Base-by-base conservation (phyloP, 2,888 invertebrate genomes). In the Gandaritis pyraliata region DNA sequence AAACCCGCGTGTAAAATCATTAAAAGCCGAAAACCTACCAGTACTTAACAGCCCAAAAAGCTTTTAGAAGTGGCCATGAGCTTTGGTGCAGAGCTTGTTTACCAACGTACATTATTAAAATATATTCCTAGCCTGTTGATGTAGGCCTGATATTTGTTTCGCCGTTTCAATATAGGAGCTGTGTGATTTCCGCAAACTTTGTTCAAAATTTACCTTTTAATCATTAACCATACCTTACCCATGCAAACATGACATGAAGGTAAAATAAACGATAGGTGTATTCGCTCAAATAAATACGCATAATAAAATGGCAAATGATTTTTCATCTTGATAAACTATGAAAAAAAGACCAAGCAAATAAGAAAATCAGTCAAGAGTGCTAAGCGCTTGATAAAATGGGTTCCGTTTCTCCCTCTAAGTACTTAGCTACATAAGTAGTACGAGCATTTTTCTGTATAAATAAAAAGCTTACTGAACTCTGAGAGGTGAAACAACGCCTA, bases 91-190 rank as follows among this genome's bases (percentile, higher is more conserved):
- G 43, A 56, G 51, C 52, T 61, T 52, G 52, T 61, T 57, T 52
- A 16, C 10, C 1, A 10, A 16, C 3, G 23, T 41, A 61, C 50
- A n/a, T n/a, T n/a, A n/a, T 57, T 56, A 64, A 66, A 63, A 64
- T 69, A 63, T 66, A 62, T 64, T 61, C 51, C 46, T 39, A 57
- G 55, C 15, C 4, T 64, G 64, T 69, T 64, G 66, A 54, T 58
- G 33, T 58, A 66, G 64, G 66, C 58, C 59, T 55, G 36, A 46
- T n/a, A 41, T 50, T 30, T 30, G 41, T 56, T 57, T 43, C 23
- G 57, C 33, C 49, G 13, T 36, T 57, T 30, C 30, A 39, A 41
- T 48, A 49, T 15, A 47, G 39, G 30, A 30, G 10, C 30, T 30
- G 30, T 30, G 30, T 30, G 30, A 23, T 23, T 23, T 30, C 6